These are phyloP conservation scores for Gonatopus flavifemur DNA, from an alignment of 1,140 invertebrate genomes.

Conservation along the genomic window DNA sequence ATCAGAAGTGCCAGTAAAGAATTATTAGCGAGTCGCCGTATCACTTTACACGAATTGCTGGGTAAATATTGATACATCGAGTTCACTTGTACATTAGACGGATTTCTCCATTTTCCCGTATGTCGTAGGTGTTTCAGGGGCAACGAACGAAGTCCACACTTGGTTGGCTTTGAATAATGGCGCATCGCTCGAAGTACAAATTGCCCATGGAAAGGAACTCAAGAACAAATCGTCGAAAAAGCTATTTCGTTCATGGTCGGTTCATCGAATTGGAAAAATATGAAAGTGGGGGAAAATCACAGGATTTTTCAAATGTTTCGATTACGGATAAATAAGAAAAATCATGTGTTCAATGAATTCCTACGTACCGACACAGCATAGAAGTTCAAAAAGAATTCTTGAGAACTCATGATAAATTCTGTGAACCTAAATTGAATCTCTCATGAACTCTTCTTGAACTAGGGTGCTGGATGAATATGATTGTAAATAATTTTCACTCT, in stretches of 20 bases:
- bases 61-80: conserved; percentile 31
- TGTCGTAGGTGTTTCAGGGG: conserved; percentile 36
- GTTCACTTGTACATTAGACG: not conserved
- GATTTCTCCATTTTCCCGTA: not conserved
- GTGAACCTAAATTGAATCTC: no score
- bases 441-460: no score
- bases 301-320: no score
- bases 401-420: not conserved
- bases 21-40: conserved; percentile 47
- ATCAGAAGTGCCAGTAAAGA: conserved; percentile 54
- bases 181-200: conserved; percentile 53
- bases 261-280: conserved; percentile 56
- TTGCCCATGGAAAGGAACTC: conserved; percentile 49
- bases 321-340: conserved; percentile 7
- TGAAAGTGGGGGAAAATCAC: conserved; percentile 25
- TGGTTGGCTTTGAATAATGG: conserved; percentile 54
- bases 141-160: conserved; percentile 48
- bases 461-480: no score
- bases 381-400: no score
- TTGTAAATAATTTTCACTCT: not conserved
- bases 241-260: conserved; percentile 56
- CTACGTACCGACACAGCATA: not conserved
- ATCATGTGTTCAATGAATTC: not conserved
- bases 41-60: conserved; percentile 52
- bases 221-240: conserved; percentile 48